Percentiles rank a stretch among this genome's conserved stretches.
Evolutionary conservation across 1,140 invertebrate genomes (phyloP).

Genomic region (Anthonomus grandis): DNA sequence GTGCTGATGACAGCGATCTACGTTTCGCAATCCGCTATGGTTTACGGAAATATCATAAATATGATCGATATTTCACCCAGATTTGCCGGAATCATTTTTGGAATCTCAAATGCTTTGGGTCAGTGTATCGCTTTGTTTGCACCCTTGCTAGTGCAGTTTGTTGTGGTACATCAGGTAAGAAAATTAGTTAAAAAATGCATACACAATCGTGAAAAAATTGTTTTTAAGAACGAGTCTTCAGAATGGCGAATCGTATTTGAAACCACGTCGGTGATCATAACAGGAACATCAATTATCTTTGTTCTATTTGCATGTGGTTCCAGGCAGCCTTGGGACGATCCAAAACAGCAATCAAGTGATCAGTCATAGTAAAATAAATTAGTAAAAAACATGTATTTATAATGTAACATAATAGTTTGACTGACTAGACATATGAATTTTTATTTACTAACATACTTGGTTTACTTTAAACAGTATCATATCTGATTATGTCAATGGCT

Average conservation of each 20-base stretch:
- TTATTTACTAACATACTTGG: no score
- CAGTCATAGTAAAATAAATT: no score
- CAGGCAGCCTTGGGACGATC: constrained; percentile 19
- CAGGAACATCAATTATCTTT: constrained; percentile 6
- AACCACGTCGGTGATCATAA: not conserved
- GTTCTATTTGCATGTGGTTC: constrained; percentile 19
- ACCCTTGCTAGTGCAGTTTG: constrained; percentile 16
- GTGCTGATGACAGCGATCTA: constrained; percentile 5
- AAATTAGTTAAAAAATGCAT: no score
- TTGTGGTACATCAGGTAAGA: constrained; percentile 22
- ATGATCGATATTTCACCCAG: constrained; percentile 23
- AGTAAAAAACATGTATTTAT: no score
- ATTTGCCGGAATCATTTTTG: constrained; percentile 23
- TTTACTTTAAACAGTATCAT: no score
- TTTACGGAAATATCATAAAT: constrained; percentile 12
- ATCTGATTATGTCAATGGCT: no score
- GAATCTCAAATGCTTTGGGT: constrained; percentile 13
- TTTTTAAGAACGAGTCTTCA: constrained; percentile 23
- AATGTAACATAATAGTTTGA: no score
- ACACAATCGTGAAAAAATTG: no score
- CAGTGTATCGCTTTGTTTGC: constrained; percentile 19
- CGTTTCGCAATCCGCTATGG: constrained; percentile 5
- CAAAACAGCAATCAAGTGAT: no score
- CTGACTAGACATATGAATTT: no score
- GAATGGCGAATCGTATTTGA: constrained; percentile 23